Evolutionary conservation across 2,797 vertebrate species (phyloP).

Genomic region (Rhinoraja longicauda): DNA sequence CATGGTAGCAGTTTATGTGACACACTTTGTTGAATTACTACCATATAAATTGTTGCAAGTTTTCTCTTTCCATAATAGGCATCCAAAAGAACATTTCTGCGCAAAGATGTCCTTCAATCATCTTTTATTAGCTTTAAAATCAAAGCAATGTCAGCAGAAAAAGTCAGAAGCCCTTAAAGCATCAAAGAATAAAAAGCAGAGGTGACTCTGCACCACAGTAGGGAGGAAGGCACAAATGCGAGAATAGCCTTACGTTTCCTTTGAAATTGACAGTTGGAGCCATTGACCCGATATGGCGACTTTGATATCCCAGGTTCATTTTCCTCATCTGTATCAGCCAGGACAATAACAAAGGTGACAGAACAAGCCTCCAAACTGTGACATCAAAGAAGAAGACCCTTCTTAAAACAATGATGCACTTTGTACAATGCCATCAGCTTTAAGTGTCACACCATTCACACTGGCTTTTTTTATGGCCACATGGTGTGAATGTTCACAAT

Average conservation of each 20-base stretch:
- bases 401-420: not conserved
- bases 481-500: not conserved
- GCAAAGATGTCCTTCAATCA: slow-evolving; percentile 12
- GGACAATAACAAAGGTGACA: not conserved
- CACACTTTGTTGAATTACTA: not conserved
- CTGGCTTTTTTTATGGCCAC: not conserved
- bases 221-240: not conserved
- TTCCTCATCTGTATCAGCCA: not conserved
- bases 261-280: not conserved
- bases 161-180: not conserved
- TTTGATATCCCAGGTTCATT: not conserved
- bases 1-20: not conserved
- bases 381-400: not conserved
- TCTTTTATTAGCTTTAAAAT: slow-evolving; percentile 9
- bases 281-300: not conserved
- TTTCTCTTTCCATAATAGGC: not conserved
- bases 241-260: not conserved
- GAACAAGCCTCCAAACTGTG: not conserved
- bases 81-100: not conserved
- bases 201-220: not conserved
- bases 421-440: not conserved
- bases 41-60: not conserved
- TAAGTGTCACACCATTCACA: not conserved
- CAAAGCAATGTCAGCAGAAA: not conserved
- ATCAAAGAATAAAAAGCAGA: not conserved